phyloP scores from a whole-genome alignment of 1,140 invertebrate species.

The Drosophila lacteicornis region DNA sequence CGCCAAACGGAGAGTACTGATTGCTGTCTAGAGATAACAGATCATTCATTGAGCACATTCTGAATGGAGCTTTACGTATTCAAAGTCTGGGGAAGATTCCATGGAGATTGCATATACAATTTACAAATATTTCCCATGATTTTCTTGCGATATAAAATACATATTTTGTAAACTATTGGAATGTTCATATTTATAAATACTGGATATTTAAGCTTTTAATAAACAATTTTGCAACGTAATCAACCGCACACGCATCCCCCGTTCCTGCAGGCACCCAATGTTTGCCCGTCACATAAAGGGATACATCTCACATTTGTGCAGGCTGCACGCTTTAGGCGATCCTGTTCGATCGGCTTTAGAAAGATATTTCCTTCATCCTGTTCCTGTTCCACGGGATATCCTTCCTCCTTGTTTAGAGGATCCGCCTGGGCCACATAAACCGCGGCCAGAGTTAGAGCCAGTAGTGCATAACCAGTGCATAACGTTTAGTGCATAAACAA shows the following conservation, averaged over 20 bases:
- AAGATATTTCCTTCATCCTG: background rate
- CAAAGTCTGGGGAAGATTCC: background rate
- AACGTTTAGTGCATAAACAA: too few species aligned
- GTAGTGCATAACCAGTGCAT: too few species aligned
- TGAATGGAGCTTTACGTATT: conserved; percentile 7
- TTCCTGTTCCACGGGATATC: background rate
- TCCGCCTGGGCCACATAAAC: background rate
- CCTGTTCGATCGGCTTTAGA: background rate
- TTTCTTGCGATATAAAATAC: background rate
- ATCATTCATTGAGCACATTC: conserved; percentile 10
- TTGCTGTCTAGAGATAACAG: conserved; percentile 16
- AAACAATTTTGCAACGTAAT: background rate
- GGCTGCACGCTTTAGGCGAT: conserved; percentile 28
- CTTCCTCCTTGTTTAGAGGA: background rate
- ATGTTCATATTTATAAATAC: background rate
- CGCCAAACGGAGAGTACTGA: background rate
- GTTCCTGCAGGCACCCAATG: background rate
- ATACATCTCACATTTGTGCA: background rate
- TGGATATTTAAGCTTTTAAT: background rate
- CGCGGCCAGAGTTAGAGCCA: background rate
- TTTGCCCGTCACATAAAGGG: too few species aligned
- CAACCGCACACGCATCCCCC: background rate
- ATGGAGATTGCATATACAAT: background rate
- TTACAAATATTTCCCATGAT: background rate
- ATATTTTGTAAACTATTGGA: background rate